Evolutionary conservation across 2,888 invertebrate species (phyloP).

Genomic region (Epirrhoe tristata): DNA sequence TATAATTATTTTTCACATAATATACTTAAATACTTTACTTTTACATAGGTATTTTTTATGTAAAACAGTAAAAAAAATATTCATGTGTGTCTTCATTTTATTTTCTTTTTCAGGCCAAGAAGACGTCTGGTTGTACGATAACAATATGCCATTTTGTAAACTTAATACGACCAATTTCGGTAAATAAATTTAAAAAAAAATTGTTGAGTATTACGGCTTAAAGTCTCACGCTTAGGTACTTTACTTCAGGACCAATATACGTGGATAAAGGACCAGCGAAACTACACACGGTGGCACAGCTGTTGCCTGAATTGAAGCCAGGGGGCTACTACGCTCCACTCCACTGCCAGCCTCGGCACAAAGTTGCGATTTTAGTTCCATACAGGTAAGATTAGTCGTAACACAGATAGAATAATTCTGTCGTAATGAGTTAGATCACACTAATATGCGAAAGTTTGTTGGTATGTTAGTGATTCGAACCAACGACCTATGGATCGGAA

Average conservation of each 20-base stretch:
- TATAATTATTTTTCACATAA: too few species aligned
- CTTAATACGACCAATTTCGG: slow-evolving; percentile 8
- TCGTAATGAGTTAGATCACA: too few species aligned
- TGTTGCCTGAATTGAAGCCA: background rate
- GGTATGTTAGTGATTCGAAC: too few species aligned
- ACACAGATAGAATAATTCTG: too few species aligned
- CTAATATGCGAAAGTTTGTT: too few species aligned
- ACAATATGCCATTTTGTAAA: slow-evolving; percentile 5
- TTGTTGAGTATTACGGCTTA: too few species aligned
- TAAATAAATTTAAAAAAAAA: background rate
- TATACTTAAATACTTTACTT: too few species aligned
- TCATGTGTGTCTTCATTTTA: too few species aligned
- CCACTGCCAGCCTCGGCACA: slow-evolving; percentile 6
- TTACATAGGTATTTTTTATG: too few species aligned
- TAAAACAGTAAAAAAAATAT: too few species aligned
- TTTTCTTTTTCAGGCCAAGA: slow-evolving; percentile 4
- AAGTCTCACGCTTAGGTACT: too few species aligned
- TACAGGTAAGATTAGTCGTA: slow-evolving; percentile 17
- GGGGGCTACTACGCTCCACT: slow-evolving; percentile 16
- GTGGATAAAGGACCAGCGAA: slow-evolving; percentile 5
- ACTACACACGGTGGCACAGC: background rate
- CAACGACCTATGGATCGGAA: too few species aligned
- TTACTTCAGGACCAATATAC: slow-evolving; percentile 13
- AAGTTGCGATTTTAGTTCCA: slow-evolving; percentile 18
- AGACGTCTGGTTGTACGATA: slow-evolving; percentile 4